Evolutionary conservation across 23 tunicate genomes (phyloP), one percentile per base, ranked within the genome.

Genomic region (Pegea sp.): DNA sequence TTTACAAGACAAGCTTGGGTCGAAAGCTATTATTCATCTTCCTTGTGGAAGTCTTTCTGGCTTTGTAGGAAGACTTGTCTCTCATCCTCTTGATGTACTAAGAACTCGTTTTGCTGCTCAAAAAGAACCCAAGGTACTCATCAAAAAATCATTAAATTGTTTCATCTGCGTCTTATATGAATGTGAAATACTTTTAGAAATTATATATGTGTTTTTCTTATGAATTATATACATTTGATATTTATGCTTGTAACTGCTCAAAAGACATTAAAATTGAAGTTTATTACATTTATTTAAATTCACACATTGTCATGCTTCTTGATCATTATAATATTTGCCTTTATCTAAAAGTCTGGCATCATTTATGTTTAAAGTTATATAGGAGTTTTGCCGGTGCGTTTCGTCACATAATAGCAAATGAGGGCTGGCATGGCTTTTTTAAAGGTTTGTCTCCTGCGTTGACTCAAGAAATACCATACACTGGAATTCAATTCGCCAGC

Each of bases 61-160:
- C 1, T 44, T 30, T 26, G 60, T 67, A 1, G 79, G 70, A 5
- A 81, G 71, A 50, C 24, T 62, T 33, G 16, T 51, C 2, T 66
- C 81, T 56, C 94, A 81, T 23, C 94, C 94, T 27, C 67, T 81
- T 13, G 94, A 81, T 72, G 94, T 81, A 28, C 52, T 81, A 0
- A 49, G 94, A 30, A 81, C 94, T 28, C 42, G 94, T 48, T 81
- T 81, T 72, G 94, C 94, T 24, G 81, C 94, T 3, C 94, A 81
- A 48, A 81, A 69, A 56, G 94, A 81, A 38, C 94, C 94, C 42
- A 76, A 65, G 70, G 94, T 81, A 28, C 49, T 1, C 7, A n/a
- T n/a, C n/a, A n/a, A n/a, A n/a, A n/a, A n/a, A n/a, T n/a, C n/a
- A n/a, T n/a, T n/a, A n/a, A n/a, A n/a, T n/a, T n/a, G n/a, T n/a